A percentile compares a stretch with the other conserved stretches of the same genome.
phyloP scores from a whole-genome alignment of 2,888 invertebrate genomes.

The Caenorhabditis drosophilae region DNA sequence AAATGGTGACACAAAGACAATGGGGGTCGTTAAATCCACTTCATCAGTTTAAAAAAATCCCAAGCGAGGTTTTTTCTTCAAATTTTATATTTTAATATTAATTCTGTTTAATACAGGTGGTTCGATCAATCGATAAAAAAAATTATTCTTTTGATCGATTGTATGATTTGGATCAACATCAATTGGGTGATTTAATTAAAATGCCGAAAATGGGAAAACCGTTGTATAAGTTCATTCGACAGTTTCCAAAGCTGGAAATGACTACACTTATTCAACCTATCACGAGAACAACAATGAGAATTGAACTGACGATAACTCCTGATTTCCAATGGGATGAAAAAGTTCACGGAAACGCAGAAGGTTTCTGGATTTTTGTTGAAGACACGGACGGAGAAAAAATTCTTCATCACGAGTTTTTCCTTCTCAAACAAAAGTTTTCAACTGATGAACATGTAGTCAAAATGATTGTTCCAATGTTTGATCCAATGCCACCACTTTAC shows the following conservation, averaged over 20 bases:
- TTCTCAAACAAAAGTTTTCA: conserved; percentile 88
- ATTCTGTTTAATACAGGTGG: too few relatives aligned
- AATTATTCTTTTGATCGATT: conserved; percentile 76
- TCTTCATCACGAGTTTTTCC: conserved; percentile 92
- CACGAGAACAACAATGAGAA: conserved; percentile 84
- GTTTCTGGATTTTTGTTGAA: conserved; percentile 76
- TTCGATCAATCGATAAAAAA: conserved; percentile 97
- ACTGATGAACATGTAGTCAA: conserved; percentile 93
- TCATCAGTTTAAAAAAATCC: conserved; percentile 88
- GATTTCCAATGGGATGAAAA: conserved; percentile 99
- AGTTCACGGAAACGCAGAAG: conserved; percentile 75
- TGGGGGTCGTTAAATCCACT: conserved; percentile 99
- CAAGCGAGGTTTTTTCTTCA: conserved; percentile 83
- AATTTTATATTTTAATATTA: too few relatives aligned
- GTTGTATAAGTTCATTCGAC: conserved; percentile 89
- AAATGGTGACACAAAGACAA: conserved; percentile 91
- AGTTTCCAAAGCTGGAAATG: conserved; percentile 90
- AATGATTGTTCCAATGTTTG: conserved; percentile 97
- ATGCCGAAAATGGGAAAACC: conserved; percentile 91
- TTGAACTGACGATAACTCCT: conserved; percentile 94
- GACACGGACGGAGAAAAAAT: conserved; percentile 77
- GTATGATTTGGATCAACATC: conserved; percentile 93
- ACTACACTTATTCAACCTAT: conserved; percentile 97
- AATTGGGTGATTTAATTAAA: conserved; percentile 88
- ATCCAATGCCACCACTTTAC: conserved; percentile 96